phyloP scores from a whole-genome alignment of 1,140 invertebrate genomes.

The Pseudomyrmex flavicornis region DNA sequence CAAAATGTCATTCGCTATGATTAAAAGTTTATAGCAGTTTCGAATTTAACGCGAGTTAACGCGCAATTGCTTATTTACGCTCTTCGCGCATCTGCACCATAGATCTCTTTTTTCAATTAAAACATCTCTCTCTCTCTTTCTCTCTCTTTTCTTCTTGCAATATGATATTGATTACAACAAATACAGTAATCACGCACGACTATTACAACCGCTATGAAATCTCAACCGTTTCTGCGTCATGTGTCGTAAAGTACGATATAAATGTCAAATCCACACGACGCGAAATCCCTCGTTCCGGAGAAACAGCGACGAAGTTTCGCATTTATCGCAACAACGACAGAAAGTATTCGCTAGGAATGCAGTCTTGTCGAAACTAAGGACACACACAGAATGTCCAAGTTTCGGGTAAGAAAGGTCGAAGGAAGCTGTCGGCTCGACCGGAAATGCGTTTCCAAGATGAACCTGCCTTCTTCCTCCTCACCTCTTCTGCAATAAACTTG shows the following conservation, averaged over 20 bases:
- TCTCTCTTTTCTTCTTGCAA: not conserved
- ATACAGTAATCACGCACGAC: not conserved
- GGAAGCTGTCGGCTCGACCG: slow-evolving; percentile 52
- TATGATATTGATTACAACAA: too few species aligned
- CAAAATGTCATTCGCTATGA: slow-evolving; percentile 54
- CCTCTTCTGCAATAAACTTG: slow-evolving; percentile 36
- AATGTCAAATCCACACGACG: slow-evolving; percentile 50
- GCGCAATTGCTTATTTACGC: slow-evolving; percentile 57
- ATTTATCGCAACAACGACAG: slow-evolving; percentile 41
- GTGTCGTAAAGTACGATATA: slow-evolving; percentile 31
- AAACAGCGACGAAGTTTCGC: slow-evolving; percentile 48
- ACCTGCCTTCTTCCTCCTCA: slow-evolving; percentile 2
- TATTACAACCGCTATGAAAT: not conserved
- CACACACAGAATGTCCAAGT: slow-evolving; percentile 51
- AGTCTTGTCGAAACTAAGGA: slow-evolving; percentile 46
- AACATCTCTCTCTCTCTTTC: not conserved
- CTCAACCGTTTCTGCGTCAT: slow-evolving; percentile 13
- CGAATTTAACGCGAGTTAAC: slow-evolving; percentile 51
- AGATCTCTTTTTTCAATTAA: slow-evolving; percentile 27
- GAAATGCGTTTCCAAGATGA: slow-evolving; percentile 72
- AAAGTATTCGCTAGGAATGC: slow-evolving; percentile 51
- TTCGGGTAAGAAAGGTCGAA: slow-evolving; percentile 60
- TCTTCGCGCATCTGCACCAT: slow-evolving; percentile 6
- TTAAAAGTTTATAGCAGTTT: slow-evolving; percentile 57
- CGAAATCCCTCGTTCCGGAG: slow-evolving; percentile 22